Base-by-base conservation (phyloP, 2,113 vertebrate genomes). In the Lota lota region DNA sequence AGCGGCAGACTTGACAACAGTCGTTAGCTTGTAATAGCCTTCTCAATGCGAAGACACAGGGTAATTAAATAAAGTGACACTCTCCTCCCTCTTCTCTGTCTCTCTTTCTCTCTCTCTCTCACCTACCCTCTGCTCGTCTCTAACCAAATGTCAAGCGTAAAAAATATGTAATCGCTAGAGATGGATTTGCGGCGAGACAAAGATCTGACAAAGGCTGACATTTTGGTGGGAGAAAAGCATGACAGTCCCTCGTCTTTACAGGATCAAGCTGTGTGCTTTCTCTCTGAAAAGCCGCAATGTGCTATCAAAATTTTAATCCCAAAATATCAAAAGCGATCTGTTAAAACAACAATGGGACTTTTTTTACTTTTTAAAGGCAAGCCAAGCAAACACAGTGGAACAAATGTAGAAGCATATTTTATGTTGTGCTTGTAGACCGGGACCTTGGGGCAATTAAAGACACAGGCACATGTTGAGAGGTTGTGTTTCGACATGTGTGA, bases 31-130 rank as follows among this genome's bases (percentile, higher is more conserved):
- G 67, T 73, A 70, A 81, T 47, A 64, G 62, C 66, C 69, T 78
- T 59, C 64, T 73, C 61, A 73, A 75, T 61, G 74, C 53, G 22
- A 59, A 33, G 21, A 59, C 69, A 71, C 19, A 18, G 15, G 18
- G 59, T 80, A 69, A 80, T 80, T 83, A 54, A 69, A 78, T 76
- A 60, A 72, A 71, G 69, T 28, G 22, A 40, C 50, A 60, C 22
- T 64, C 33, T 59, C 60, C 33, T 61, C 58, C n/a, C 64, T 57
- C 16, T 47, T 36, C 22, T 18, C 61, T 28, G 5, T 17, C 19
- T 17, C 60, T 7, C 60, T 28, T 18, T 10, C 21, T 24, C 33
- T 47, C 36, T 47, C 16, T 36, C 61, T n/a, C 62, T 22, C 21
- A 36, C 64, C 36, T 47, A 15, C 57, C 14, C 63, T 66, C 17